Conservation (phyloP, 2,797 vertebrate species). For the Pitangus sulphuratus region DNA sequence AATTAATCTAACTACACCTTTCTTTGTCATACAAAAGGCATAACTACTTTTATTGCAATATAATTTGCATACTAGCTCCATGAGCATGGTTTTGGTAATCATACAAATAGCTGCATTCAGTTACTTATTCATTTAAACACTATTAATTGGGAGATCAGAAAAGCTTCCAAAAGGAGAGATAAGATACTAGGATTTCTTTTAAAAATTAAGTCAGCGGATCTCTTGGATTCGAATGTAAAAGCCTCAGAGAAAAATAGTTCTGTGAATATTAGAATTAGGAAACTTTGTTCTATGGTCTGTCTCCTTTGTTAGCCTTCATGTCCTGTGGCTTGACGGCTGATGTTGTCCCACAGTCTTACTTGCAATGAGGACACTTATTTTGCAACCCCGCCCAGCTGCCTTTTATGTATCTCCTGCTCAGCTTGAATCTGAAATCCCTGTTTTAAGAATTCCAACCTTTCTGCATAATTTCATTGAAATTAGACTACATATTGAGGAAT, state of each 20-base stretch:
- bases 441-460: conserved; percentile 9
- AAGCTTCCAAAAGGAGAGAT: conserved; percentile 1
- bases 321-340: background rate
- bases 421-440: background rate
- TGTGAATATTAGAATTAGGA: background rate
- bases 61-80: background rate
- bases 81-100: background rate
- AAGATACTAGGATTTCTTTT: background rate
- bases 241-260: background rate
- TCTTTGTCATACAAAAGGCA: background rate
- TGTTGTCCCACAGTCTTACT: background rate
- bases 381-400: background rate
- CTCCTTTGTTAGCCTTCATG: background rate
- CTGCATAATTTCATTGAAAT: conserved; percentile 3
- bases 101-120: background rate
- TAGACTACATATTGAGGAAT: background rate
- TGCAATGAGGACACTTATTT: background rate
- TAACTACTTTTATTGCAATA: background rate
- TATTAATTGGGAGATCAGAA: background rate
- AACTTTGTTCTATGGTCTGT: background rate
- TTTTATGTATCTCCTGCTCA: background rate
- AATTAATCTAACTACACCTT: background rate
- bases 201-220: background rate
- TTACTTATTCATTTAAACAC: background rate
- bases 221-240: conserved; percentile 23